Percentiles rank a stretch among this genome's conserved stretches.
phyloP scores from a whole-genome alignment of 2,113 vertebrate species.

The Microcebus jonahi region DNA sequence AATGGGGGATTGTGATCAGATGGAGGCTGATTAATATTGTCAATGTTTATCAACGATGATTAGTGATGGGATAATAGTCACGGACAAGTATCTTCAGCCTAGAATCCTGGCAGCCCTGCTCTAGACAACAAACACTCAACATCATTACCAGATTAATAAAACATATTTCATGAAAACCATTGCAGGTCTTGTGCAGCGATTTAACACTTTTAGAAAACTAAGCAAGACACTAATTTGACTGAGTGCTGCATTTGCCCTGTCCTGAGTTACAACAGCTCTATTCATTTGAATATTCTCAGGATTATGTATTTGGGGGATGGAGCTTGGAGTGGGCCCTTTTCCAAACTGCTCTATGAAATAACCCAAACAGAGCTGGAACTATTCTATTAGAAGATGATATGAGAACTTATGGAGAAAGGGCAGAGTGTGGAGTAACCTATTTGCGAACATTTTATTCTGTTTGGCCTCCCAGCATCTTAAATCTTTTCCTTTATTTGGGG shows the following conservation, averaged over 20 bases:
- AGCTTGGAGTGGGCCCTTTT: constrained; percentile 8
- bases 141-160: constrained; percentile 65
- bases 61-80: constrained; percentile 73
- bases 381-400: neutral
- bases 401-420: neutral
- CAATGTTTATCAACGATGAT: constrained; percentile 76
- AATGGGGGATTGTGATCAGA: constrained; percentile 71
- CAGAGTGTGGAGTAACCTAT: neutral
- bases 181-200: neutral
- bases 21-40: constrained; percentile 78
- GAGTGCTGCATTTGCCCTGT: neutral
- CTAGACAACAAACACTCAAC: constrained; percentile 56
- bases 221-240: constrained; percentile 10
- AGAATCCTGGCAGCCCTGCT: constrained; percentile 65
- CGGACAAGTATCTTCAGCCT: constrained; percentile 67
- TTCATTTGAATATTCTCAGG: neutral
- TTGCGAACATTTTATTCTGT: neutral
- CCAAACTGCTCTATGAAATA: neutral
- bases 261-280: constrained; percentile 15
- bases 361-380: neutral
- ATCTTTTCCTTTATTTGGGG: neutral
- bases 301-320: neutral
- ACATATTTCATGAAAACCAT: constrained; percentile 14
- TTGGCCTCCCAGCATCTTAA: neutral
- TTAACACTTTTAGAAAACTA: constrained; percentile 36